Evolutionary conservation across 2,113 vertebrate species (phyloP).

Genomic region (Salvelinus alpinus): DNA sequence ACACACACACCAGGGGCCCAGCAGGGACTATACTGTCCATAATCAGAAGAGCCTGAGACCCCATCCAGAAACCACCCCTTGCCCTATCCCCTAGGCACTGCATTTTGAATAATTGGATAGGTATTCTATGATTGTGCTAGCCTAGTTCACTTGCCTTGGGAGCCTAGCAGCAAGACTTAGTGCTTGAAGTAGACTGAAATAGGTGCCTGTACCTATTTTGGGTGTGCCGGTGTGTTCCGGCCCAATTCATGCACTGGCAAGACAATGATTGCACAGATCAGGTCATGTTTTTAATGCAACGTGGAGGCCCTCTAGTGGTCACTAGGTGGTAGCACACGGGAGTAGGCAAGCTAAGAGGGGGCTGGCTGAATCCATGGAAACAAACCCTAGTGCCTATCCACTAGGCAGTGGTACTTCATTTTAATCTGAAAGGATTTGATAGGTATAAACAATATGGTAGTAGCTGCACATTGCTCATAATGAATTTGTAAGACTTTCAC

Average conservation of each 20-base stretch:
- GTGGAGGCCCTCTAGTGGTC: slow-evolving; percentile 58
- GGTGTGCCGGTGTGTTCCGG: slow-evolving; percentile 22
- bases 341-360: no score
- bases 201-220: slow-evolving; percentile 24
- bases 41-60: no score
- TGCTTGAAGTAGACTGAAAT: slow-evolving; percentile 29
- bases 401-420: no score
- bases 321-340: background rate
- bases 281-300: slow-evolving; percentile 6
- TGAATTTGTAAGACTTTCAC: no score
- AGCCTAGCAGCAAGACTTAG: slow-evolving; percentile 34
- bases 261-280: slow-evolving; percentile 4
- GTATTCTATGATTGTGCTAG: slow-evolving; percentile 15
- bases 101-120: slow-evolving; percentile 6
- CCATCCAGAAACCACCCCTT: no score
- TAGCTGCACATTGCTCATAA: no score
- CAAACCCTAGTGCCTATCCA: no score
- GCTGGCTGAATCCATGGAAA: no score
- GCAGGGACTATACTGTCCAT: slow-evolving; percentile 5
- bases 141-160: slow-evolving; percentile 14
- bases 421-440: no score
- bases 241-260: background rate
- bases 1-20: slow-evolving; percentile 19
- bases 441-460: no score
- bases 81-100: no score